A percentile compares a stretch with the other conserved stretches of the same genome.
Conservation (phyloP, 2,888 invertebrate species). For the Stegana nigrithorax region DNA sequence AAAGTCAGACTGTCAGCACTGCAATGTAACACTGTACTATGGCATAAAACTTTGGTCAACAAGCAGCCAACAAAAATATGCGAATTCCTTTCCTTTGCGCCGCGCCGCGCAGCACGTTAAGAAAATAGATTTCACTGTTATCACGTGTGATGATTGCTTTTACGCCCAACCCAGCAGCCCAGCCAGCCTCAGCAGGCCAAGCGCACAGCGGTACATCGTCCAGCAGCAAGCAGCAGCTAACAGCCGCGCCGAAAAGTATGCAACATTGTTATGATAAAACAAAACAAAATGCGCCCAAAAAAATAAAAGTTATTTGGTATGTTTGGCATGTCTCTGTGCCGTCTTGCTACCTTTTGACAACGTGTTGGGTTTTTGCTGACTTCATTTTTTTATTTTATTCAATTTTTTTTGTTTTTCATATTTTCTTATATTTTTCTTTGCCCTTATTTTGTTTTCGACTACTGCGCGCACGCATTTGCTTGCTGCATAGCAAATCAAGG, state of each 20-base stretch:
- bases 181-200: too few species aligned
- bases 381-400: not conserved
- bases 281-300: too few species aligned
- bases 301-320: slow-evolving; percentile 56
- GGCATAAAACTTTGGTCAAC: not conserved
- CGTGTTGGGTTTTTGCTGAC: not conserved
- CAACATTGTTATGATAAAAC: slow-evolving; percentile 33
- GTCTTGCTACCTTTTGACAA: slow-evolving; percentile 10
- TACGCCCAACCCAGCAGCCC: too few species aligned
- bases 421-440: slow-evolving; percentile 16
- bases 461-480: too few species aligned
- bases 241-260: not conserved
- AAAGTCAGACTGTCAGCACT: not conserved
- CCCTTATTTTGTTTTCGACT: too few species aligned
- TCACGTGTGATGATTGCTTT: too few species aligned
- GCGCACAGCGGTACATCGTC: too few species aligned
- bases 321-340: slow-evolving; percentile 45
- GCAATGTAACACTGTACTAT: not conserved
- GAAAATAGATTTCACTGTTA: too few species aligned
- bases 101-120: not conserved
- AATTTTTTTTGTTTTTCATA: slow-evolving; percentile 7
- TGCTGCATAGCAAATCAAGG: slow-evolving; percentile 39
- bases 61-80: not conserved
- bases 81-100: not conserved
- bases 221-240: too few species aligned